A percentile compares a stretch with the other conserved stretches of the same genome.
These are phyloP conservation scores for Pagrus major DNA, from an alignment of 2,113 vertebrate species.

Conservation along the genomic window DNA sequence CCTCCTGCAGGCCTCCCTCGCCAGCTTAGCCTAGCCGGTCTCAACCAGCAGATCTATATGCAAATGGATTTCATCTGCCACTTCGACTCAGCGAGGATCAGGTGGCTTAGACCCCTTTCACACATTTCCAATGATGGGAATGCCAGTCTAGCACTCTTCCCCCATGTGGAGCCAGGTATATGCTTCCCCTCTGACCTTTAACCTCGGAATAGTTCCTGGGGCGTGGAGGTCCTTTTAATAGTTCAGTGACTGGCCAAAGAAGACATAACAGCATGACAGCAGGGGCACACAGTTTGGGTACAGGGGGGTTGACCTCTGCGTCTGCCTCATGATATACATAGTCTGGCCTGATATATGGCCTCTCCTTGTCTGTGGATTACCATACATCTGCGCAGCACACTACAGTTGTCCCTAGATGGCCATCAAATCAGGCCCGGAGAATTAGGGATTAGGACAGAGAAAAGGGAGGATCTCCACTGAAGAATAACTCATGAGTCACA, in stretches of 20 bases:
- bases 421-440: slow-evolving; percentile 67
- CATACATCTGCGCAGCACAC: slow-evolving; percentile 65
- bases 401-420: slow-evolving; percentile 75
- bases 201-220: slow-evolving; percentile 67
- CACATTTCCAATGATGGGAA: slow-evolving; percentile 55
- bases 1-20: slow-evolving; percentile 49
- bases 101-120: slow-evolving; percentile 51
- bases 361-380: slow-evolving; percentile 72
- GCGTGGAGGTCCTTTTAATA: slow-evolving; percentile 76
- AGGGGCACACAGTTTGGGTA: slow-evolving; percentile 37
- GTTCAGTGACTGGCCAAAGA: slow-evolving; percentile 68
- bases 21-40: slow-evolving; percentile 52
- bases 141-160: slow-evolving; percentile 53
- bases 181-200: slow-evolving; percentile 65
- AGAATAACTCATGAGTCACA: slow-evolving; percentile 74
- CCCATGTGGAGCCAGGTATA: slow-evolving; percentile 71
- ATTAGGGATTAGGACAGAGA: slow-evolving; percentile 66
- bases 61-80: slow-evolving; percentile 70
- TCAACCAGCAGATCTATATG: slow-evolving; percentile 52
- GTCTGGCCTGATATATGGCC: slow-evolving; percentile 70
- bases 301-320: slow-evolving; percentile 54
- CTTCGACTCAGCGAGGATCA: slow-evolving; percentile 61
- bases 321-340: slow-evolving; percentile 76
- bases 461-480: slow-evolving; percentile 54
- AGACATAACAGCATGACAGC: slow-evolving; percentile 74